Evolutionary conservation across 2,888 invertebrate genomes (phyloP).

Genomic region (Himalopsyche tibetana): DNA sequence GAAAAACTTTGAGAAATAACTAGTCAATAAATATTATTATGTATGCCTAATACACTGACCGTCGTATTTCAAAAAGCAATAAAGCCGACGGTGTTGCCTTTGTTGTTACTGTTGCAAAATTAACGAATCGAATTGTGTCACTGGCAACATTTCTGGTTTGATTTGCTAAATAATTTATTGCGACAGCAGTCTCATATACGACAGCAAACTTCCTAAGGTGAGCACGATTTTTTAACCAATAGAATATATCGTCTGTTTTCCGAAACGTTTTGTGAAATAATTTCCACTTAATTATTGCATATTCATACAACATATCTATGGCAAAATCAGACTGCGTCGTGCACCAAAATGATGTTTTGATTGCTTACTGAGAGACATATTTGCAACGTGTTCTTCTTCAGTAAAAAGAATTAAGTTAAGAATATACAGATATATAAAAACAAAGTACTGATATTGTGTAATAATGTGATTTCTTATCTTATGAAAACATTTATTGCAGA

Average conservation of each 20-base stretch:
- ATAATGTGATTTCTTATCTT: no score
- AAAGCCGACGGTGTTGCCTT: neutral
- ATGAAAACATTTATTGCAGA: no score
- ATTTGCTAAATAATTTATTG: slow-evolving; percentile 52
- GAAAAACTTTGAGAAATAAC: no score
- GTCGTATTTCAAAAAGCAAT: neutral
- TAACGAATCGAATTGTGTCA: slow-evolving; percentile 51
- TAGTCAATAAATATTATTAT: no score
- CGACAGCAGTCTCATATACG: neutral
- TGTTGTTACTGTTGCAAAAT: slow-evolving; percentile 14
- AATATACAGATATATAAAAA: no score
- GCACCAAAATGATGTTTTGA: no score
- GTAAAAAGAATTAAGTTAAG: no score
- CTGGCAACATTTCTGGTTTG: slow-evolving; percentile 49
- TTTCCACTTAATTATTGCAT: neutral
- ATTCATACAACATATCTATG: no score
- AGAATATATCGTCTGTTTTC: neutral
- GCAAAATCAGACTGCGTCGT: no score
- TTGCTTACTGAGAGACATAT: no score
- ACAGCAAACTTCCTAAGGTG: slow-evolving; percentile 29
- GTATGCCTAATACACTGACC: neutral
- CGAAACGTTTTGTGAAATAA: neutral
- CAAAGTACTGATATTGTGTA: no score
- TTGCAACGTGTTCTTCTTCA: no score
- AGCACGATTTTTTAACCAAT: slow-evolving; percentile 28